Evolutionary conservation across 1,140 invertebrate species (phyloP).

Genomic region (Drosophila mojavensis): DNA sequence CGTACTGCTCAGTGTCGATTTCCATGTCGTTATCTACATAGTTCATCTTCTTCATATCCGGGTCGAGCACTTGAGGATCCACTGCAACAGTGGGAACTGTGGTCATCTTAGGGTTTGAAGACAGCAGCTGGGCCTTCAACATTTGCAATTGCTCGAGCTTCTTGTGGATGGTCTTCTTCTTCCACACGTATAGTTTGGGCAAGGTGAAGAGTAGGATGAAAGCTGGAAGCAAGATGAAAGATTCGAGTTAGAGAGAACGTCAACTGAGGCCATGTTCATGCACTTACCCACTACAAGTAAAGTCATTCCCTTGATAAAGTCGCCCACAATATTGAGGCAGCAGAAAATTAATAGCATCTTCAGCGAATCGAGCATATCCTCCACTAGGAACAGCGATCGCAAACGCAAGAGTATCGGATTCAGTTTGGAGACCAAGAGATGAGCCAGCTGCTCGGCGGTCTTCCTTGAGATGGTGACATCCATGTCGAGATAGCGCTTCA

Average conservation of each 20-base stretch:
- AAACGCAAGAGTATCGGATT: constrained; percentile 36
- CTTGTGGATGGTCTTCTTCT: constrained; percentile 37
- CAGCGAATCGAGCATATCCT: constrained; percentile 49
- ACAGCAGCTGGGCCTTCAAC: constrained; percentile 13
- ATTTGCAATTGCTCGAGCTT: constrained; percentile 30
- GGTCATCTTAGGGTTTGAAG: neutral
- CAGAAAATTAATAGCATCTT: constrained; percentile 47
- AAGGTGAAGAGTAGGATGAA: constrained; percentile 56
- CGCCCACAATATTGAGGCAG: constrained; percentile 54
- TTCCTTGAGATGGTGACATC: constrained; percentile 51
- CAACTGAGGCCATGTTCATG: no score
- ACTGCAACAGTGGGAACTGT: constrained; percentile 13
- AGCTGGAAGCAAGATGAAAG: constrained; percentile 1
- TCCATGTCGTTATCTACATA: neutral
- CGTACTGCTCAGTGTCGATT: neutral
- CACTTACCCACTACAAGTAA: constrained; percentile 54
- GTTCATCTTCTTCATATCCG: neutral
- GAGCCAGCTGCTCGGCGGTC: constrained; percentile 36
- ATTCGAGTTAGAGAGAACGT: neutral
- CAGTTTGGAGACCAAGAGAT: constrained; percentile 21
- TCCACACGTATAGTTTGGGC: constrained; percentile 57
- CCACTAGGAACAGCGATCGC: constrained; percentile 44
- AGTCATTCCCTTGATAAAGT: constrained; percentile 57
- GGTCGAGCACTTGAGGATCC: constrained; percentile 3
- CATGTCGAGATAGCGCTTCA: constrained; percentile 20